Evolutionary conservation across 1,140 invertebrate species (phyloP).

Genomic region (Myzus persicae): DNA sequence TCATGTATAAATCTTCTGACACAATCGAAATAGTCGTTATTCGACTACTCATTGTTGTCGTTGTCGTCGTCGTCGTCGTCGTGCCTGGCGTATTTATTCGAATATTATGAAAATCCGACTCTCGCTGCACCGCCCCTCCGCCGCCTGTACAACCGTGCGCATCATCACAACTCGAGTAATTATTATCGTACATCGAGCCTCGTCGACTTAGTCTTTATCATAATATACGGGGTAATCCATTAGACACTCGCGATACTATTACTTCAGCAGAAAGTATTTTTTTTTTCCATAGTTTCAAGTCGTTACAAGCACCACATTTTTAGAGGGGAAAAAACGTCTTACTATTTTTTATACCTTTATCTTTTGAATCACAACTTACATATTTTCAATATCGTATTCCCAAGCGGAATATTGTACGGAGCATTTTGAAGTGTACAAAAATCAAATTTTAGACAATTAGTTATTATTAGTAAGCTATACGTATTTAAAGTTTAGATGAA

Average conservation of each 20-base stretch:
- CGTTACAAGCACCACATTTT: too few relatives aligned
- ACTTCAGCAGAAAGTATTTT: background rate
- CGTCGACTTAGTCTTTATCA: background rate
- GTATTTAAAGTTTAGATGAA: background rate
- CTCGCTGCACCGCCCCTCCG: background rate
- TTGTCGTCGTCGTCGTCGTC: background rate
- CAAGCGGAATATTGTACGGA: background rate
- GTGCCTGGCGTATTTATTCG: slow-evolving; percentile 1
- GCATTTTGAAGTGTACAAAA: too few relatives aligned
- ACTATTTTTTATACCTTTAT: too few relatives aligned
- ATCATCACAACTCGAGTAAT: background rate
- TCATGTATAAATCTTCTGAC: background rate
- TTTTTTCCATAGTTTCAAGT: background rate
- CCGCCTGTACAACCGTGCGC: background rate
- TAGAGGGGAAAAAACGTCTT: background rate
- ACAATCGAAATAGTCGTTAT: background rate
- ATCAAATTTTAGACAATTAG: too few relatives aligned
- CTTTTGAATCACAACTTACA: background rate
- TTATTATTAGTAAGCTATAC: too few relatives aligned
- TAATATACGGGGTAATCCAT: background rate
- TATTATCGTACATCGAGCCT: background rate
- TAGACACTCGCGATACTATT: background rate
- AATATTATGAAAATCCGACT: background rate
- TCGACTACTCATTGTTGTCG: slow-evolving; percentile 2
- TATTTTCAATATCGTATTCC: background rate